These are phyloP conservation scores for Martes martes DNA, from an alignment of 2,113 vertebrate genomes.

Conservation along the genomic window DNA sequence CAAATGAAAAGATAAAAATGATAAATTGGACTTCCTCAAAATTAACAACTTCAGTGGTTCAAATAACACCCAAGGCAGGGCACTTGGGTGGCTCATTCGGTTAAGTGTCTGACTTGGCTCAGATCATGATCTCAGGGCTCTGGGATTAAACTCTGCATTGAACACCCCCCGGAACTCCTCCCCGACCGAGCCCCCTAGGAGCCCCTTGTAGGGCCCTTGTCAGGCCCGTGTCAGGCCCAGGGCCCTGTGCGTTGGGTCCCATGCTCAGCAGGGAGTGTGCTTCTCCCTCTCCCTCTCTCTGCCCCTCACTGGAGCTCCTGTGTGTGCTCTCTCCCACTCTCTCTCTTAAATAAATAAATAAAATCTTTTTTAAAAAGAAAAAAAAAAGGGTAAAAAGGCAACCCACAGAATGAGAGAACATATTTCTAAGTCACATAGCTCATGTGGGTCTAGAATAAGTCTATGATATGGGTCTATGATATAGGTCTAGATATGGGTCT, in stretches of 20 bases:
- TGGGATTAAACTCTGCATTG: not conserved
- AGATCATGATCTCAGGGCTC: not conserved
- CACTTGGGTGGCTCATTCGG: not conserved
- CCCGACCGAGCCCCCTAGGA: too few relatives aligned
- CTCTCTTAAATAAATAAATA: not conserved
- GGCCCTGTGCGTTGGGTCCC: too few relatives aligned
- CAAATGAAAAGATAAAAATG: not conserved
- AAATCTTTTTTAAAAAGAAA: not conserved
- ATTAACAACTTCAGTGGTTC: not conserved
- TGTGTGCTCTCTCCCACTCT: not conserved
- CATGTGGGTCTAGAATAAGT: too few relatives aligned
- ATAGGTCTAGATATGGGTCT: too few relatives aligned
- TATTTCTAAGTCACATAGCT: too few relatives aligned
- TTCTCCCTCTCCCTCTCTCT: not conserved
- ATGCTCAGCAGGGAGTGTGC: too few relatives aligned
- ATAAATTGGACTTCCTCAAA: not conserved
- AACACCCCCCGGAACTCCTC: too few relatives aligned
- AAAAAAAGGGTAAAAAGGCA: not conserved
- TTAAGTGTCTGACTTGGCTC: not conserved
- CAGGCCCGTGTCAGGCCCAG: too few relatives aligned
- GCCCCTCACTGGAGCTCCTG: not conserved
- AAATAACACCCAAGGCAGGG: not conserved
- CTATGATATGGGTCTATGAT: too few relatives aligned
- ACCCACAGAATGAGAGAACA: too few relatives aligned
- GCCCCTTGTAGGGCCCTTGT: too few relatives aligned